phyloP scores from a whole-genome alignment of 2,888 invertebrate species.

The Clivina fossor region DNA sequence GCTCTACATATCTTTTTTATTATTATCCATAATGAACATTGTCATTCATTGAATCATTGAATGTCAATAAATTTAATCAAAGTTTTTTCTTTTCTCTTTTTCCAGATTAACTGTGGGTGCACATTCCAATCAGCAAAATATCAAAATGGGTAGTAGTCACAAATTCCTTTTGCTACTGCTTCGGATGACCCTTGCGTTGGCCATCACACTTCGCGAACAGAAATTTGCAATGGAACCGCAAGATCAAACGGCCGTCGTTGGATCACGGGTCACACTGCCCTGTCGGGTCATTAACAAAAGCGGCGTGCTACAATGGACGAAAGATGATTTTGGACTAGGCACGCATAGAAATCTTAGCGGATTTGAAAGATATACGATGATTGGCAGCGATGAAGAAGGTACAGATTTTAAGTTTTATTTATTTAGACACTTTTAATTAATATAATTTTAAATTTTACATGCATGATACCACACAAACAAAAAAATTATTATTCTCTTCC shows the following conservation, averaged over 20 bases:
- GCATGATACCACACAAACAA: too few species aligned
- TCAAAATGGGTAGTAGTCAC: slow-evolving; percentile 44
- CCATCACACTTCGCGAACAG: slow-evolving; percentile 62
- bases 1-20: too few species aligned
- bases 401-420: slow-evolving; percentile 38
- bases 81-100: too few species aligned
- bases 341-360: slow-evolving; percentile 87
- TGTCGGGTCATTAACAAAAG: slow-evolving; percentile 87
- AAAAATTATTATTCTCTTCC: too few species aligned
- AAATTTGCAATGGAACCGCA: slow-evolving; percentile 90
- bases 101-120: too few species aligned
- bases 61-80: too few species aligned
- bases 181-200: slow-evolving; percentile 41
- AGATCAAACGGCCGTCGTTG: slow-evolving; percentile 87
- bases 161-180: slow-evolving; percentile 51
- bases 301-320: slow-evolving; percentile 95
- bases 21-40: too few species aligned
- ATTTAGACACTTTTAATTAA: too few species aligned
- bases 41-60: not conserved
- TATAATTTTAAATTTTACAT: too few species aligned
- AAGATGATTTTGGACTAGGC: slow-evolving; percentile 94
- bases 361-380: slow-evolving; percentile 93
- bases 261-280: slow-evolving; percentile 84
- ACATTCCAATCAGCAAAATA: too few species aligned
- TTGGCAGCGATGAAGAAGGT: slow-evolving; percentile 95